Base-by-base conservation (phyloP, 23 tunicate genomes). In the Clavelina lepadiformis region DNA sequence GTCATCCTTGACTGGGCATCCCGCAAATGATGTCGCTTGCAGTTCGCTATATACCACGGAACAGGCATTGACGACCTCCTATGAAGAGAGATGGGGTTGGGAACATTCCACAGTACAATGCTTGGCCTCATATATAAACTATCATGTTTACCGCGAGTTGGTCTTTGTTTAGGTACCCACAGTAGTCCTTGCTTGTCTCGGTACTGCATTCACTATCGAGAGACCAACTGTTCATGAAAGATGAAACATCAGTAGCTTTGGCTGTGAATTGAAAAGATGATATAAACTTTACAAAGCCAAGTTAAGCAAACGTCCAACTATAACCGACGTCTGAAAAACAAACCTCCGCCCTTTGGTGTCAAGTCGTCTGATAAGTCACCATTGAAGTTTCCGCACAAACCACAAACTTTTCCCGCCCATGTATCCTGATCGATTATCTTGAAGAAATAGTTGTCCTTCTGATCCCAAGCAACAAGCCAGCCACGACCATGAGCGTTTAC, bases 311-410 rank as follows among this genome's bases (percentile, higher is more conserved):
- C 49, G 49, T 15, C 11, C 49, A 11, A 41, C 49, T 41, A 41
- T 15, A 41, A 15, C 49, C 11, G 11, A 41, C 15, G 11, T 11
- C 49, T 41, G 49, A 41, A 41, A 41, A 8, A 32, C 74, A 8
- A 29, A 86, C 95, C 68, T 58, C 51, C 31, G 31, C 77, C 68
- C 54, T 60, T 81, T 52, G 89, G 83, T 13, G 68, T 69, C 72
- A 76, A 25, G 57, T 89, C 97, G 53, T 89, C 97, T 6, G 27
- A 11, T 34, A 68, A 41, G 55, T 73, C 58, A 7, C 89, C 97
- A 64, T 89, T 81, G 78, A 51, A 65, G 82, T 89, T 89, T 24
- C 97, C 97, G 38, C 97, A 89, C 24, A 89, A 38, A 54, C 97
- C 97, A 47, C 97, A 81, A 32, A 89, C 27, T 35, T 51, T 65